phyloP scores from a whole-genome alignment of 2,888 invertebrate species.

The Pachliopta kotzebuea region DNA sequence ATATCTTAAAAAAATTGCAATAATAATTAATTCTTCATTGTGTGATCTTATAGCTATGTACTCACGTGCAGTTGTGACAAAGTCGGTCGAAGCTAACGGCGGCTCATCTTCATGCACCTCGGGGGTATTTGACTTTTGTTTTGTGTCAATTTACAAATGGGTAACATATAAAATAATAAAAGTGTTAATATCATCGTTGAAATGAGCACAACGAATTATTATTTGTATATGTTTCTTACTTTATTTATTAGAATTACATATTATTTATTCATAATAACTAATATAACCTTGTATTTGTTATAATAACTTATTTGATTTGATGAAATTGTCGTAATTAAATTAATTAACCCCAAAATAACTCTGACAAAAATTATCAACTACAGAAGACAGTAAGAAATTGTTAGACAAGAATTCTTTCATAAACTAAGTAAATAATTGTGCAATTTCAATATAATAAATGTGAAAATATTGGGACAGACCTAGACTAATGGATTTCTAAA shows the following conservation, averaged over 20 bases:
- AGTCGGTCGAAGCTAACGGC: constrained; percentile 43
- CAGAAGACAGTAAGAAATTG: too few relatives aligned
- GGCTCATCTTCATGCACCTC: constrained; percentile 57
- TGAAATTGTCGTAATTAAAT: too few relatives aligned
- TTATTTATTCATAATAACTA: too few relatives aligned
- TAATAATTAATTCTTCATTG: constrained; percentile 1
- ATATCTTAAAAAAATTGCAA: too few relatives aligned
- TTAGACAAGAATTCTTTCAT: too few relatives aligned
- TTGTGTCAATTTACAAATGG: constrained; percentile 81
- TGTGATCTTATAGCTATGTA: constrained; percentile 58
- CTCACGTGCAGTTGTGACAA: constrained; percentile 61
- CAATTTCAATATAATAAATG: neutral
- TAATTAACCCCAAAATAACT: too few relatives aligned
- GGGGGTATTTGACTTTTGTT: constrained; percentile 77
- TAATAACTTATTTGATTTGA: too few relatives aligned
- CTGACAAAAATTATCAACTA: too few relatives aligned
- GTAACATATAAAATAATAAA: constrained; percentile 81
- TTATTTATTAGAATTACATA: too few relatives aligned
- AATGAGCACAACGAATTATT: constrained; percentile 53
- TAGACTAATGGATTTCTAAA: constrained; percentile 13
- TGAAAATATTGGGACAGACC: neutral
- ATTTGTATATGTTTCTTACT: constrained; percentile 32
- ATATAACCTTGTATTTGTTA: too few relatives aligned
- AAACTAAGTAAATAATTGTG: too few relatives aligned
- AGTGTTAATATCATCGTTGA: constrained; percentile 80